Conservation (phyloP, 2,797 vertebrate species). For the Liparis tanakae region DNA sequence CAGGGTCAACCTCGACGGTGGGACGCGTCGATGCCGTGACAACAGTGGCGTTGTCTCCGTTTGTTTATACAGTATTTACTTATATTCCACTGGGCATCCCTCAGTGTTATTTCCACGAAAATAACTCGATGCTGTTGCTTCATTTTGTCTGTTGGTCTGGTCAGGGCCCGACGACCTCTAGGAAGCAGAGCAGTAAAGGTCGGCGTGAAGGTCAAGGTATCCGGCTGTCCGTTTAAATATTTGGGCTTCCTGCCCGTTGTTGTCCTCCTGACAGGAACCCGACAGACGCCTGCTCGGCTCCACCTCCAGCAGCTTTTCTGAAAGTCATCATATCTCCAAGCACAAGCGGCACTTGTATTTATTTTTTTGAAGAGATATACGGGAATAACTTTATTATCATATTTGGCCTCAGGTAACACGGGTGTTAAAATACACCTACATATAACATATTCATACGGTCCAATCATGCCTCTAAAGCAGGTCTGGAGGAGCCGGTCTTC, state of each 20-base stretch:
- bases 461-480: not conserved
- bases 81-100: too few species aligned
- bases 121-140: too few species aligned
- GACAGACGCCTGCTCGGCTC: not conserved
- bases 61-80: too few species aligned
- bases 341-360: not conserved
- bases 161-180: too few species aligned
- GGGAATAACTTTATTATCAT: too few species aligned
- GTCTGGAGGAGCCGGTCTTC: not conserved
- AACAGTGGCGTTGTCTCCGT: too few species aligned
- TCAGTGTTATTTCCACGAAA: too few species aligned
- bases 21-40: too few species aligned
- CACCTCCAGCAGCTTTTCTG: too few species aligned
- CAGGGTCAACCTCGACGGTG: too few species aligned
- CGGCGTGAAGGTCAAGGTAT: not conserved
- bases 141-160: too few species aligned
- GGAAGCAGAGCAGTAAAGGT: not conserved
- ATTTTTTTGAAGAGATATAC: too few species aligned
- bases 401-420: not conserved
- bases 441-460: not conserved
- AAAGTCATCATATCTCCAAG: not conserved
- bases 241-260: not conserved
- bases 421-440: not conserved
- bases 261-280: not conserved
- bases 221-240: not conserved